Base-by-base conservation (phyloP, 2,113 vertebrate species). In the Sylvia atricapilla region DNA sequence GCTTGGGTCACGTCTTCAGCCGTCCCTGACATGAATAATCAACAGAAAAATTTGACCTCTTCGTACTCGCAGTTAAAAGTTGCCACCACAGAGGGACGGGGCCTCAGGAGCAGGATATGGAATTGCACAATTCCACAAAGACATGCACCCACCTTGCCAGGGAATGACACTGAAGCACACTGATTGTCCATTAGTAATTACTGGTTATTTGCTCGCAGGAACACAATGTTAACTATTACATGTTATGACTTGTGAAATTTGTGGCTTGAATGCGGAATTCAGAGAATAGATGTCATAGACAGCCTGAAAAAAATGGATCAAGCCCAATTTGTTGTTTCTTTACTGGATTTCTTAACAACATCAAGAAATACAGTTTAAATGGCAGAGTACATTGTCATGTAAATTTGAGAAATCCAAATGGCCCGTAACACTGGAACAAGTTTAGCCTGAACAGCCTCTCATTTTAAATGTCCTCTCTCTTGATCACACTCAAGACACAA, bases 341-440 rank as follows among this genome's bases (percentile, higher is more conserved):
- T 18, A 23, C 0, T 49, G 19, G 6, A 60, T 43, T 50, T 30
- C 37, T 28, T 28, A 22, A 69, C 2, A 2, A 59, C 1, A 2
- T n/a, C 53, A 49, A 18, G 9, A 4, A 28, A 28, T 11, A 7
- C 7, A 28, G 2, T 17, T n/a, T 17, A n/a, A 28, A 59, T 41
- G 44, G 8, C 28, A 41, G 28, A n/a, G 30, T 2, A n/a, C 1
- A 6, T 5, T 18, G 18, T 2, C 28, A 28, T 27, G 14, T 9
- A 9, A 28, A 59, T 41, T n/a, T 17, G 14, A 28, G 53, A 49
- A 49, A 49, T 18, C 1, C 43, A 23, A 49, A 23, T 11, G 11
- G 18, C 2, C 3, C 4, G 1, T 17, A n/a, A 39, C 2, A 11
- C 0, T 9, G 19, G 9, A 49, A 41, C 2, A 33, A 0, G 18